Conservation (phyloP, 2,113 vertebrate genomes). For the Scatophagus argus region DNA sequence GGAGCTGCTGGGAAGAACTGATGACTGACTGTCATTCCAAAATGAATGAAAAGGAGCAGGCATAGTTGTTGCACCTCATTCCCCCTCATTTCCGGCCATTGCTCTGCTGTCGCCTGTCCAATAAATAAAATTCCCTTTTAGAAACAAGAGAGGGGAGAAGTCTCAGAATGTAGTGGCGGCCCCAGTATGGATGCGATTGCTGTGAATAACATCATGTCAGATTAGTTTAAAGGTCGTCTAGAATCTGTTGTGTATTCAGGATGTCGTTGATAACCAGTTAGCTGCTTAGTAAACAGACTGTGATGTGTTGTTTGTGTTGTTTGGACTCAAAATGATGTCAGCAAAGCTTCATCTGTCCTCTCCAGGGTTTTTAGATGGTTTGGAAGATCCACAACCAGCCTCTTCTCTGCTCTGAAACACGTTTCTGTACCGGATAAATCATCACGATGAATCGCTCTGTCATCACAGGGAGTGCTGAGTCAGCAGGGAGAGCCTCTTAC, state of each 20-base stretch:
- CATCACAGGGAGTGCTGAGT: constrained; percentile 41
- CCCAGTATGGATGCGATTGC: no score
- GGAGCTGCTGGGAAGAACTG: neutral
- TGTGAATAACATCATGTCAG: neutral
- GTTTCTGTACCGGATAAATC: constrained; percentile 26
- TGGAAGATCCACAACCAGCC: constrained; percentile 9
- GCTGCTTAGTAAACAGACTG: neutral
- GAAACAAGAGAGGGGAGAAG: no score
- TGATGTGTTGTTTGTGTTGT: neutral
- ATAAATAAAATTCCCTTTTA: neutral
- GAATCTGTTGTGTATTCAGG: neutral
- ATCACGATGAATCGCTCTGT: neutral
- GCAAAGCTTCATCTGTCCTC: constrained; percentile 3
- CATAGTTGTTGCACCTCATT: neutral
- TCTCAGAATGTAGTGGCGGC: neutral
- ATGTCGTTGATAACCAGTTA: neutral
- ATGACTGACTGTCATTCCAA: neutral
- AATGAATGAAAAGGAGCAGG: neutral
- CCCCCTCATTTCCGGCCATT: neutral
- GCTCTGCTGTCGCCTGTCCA: neutral
- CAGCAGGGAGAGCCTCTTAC: constrained; percentile 12
- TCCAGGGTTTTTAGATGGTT: constrained; percentile 9
- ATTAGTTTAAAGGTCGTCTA: neutral
- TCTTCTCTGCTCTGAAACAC: neutral
- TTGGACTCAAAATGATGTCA: constrained; percentile 3